A percentile compares a stretch with the other conserved stretches of the same genome.
Conservation (phyloP, 2,888 invertebrate genomes). For the Xanthorhoe designata region DNA sequence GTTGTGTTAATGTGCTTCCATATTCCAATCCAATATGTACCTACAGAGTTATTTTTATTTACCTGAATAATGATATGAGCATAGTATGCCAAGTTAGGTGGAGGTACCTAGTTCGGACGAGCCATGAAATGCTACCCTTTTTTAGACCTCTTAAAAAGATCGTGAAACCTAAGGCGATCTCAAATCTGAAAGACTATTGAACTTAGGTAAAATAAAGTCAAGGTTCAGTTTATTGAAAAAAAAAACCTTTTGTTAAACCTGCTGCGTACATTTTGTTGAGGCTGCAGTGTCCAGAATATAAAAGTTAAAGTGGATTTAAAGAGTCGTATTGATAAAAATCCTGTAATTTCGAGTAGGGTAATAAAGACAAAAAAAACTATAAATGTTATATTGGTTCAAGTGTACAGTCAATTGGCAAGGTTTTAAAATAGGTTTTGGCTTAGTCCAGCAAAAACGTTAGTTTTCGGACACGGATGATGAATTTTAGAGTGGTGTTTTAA, state of each 20-base stretch:
- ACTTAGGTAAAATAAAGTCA: too few relatives aligned
- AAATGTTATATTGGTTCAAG: too few relatives aligned
- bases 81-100: background rate
- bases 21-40: constrained; percentile 9
- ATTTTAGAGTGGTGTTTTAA: constrained; percentile 73
- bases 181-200: too few relatives aligned
- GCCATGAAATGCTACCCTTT: background rate
- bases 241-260: too few relatives aligned
- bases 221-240: too few relatives aligned
- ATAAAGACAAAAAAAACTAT: too few relatives aligned
- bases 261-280: too few relatives aligned
- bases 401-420: background rate
- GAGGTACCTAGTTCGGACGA: background rate
- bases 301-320: too few relatives aligned
- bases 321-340: too few relatives aligned
- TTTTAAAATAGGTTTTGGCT: constrained; percentile 1
- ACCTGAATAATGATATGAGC: background rate
- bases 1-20: constrained; percentile 25
- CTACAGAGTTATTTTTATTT: background rate
- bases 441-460: constrained; percentile 29
- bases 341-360: too few relatives aligned
- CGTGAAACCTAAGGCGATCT: too few relatives aligned
- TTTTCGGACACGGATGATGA: constrained; percentile 62
- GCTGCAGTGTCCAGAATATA: too few relatives aligned
- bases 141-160: background rate